A percentile compares a stretch with the other conserved stretches of the same genome.
Conservation (phyloP, 2,113 vertebrate genomes). For the Sigmodon hispidus region DNA sequence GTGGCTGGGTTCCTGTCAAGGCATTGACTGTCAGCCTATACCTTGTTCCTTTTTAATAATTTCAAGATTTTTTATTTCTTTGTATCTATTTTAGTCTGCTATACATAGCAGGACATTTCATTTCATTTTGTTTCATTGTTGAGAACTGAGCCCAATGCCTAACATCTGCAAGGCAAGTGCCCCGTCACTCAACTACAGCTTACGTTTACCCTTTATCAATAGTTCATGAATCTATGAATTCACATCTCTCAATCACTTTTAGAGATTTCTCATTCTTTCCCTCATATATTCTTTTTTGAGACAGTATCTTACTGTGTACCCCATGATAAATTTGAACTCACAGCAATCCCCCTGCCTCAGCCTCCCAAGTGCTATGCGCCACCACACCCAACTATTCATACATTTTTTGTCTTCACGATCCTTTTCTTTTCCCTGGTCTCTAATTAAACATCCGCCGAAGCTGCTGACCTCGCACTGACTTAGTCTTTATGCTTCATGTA, state of each 20-base stretch:
- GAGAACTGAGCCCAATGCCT: neutral
- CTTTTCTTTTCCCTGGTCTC: neutral
- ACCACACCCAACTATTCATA: neutral
- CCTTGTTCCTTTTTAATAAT: neutral
- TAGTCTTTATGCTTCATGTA: neutral
- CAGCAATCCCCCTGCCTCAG: neutral
- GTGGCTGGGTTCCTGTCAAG: neutral
- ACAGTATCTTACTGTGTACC: neutral
- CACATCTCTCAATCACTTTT: neutral
- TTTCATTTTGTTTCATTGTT: neutral
- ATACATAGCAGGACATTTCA: neutral
- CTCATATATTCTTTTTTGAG: neutral
- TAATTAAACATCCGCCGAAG: neutral
- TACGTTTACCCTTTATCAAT: neutral
- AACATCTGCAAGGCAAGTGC: neutral
- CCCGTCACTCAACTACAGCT: neutral
- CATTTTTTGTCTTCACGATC: neutral
- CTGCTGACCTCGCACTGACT: neutral
- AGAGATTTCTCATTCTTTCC: no score
- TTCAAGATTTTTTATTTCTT: neutral
- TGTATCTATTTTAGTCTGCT: neutral
- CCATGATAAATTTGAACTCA: neutral
- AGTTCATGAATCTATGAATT: neutral
- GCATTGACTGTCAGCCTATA: neutral
- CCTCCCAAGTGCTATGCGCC: neutral